Conservation (phyloP, 1,140 invertebrate species). For the Agrilus planipennis region DNA sequence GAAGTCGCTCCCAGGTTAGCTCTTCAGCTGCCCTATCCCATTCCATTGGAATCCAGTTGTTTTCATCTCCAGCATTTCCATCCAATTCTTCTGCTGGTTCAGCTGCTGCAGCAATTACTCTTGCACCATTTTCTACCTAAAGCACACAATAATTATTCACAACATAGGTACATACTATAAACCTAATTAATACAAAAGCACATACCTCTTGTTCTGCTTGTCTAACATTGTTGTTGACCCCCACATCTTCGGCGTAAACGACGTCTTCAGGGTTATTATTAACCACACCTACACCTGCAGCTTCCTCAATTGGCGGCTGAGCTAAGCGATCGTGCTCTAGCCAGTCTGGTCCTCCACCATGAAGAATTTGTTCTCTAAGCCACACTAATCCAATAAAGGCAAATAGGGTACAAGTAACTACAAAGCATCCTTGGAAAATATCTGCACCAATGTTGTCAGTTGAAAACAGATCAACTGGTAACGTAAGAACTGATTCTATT, state of each 20-base stretch:
- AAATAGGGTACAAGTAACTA: slow-evolving; percentile 91
- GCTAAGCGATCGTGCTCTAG: slow-evolving; percentile 54
- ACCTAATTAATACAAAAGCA: too few relatives aligned
- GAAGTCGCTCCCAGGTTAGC: slow-evolving; percentile 90
- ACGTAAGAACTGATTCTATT: slow-evolving; percentile 67
- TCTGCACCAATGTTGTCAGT: slow-evolving; percentile 87
- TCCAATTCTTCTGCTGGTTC: slow-evolving; percentile 23
- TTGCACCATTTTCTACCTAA: slow-evolving; percentile 6
- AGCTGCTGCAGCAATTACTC: slow-evolving; percentile 9
- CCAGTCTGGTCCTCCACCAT: slow-evolving; percentile 94
- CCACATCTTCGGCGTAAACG: slow-evolving; percentile 29
- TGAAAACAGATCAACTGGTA: slow-evolving; percentile 86
- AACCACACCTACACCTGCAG: slow-evolving; percentile 22
- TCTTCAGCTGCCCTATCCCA: slow-evolving; percentile 97
- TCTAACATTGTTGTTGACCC: slow-evolving; percentile 16
- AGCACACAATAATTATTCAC: slow-evolving; percentile 25
- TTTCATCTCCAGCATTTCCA: slow-evolving; percentile 63
- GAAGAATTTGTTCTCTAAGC: slow-evolving; percentile 95
- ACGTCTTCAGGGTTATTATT: slow-evolving; percentile 25
- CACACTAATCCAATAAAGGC: slow-evolving; percentile 95
- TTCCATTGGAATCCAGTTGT: slow-evolving; percentile 96
- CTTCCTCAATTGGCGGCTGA: slow-evolving; percentile 28
- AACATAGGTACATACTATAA: too few relatives aligned
- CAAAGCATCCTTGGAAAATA: slow-evolving; percentile 92
- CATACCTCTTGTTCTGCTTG: neutral